A percentile compares a stretch with the other conserved stretches of the same genome.
These are phyloP conservation scores for Biston stratarius DNA, from an alignment of 2,888 invertebrate species.

Conservation along the genomic window DNA sequence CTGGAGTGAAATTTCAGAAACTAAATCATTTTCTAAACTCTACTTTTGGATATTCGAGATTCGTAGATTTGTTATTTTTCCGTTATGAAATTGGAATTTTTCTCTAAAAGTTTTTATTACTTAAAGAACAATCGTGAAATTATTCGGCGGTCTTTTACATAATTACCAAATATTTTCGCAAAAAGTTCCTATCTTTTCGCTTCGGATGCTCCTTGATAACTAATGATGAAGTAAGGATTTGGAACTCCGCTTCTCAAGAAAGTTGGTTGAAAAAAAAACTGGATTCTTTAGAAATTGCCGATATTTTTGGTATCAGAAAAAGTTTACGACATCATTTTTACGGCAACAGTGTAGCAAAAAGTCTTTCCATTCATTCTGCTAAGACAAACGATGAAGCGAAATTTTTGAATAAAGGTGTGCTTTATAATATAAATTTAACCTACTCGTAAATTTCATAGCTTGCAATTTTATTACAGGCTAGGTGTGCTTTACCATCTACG, in stretches of 20 bases:
- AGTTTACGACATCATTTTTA: constrained; percentile 34
- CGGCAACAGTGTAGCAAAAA: constrained; percentile 65
- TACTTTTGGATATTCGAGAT: too few relatives aligned
- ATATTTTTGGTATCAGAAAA: constrained; percentile 20
- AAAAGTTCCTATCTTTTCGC: constrained; percentile 7
- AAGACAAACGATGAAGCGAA: constrained; percentile 77
- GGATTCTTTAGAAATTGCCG: constrained; percentile 19
- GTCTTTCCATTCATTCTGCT: constrained; percentile 57
- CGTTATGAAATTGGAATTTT: background rate
- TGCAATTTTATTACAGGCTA: too few relatives aligned
- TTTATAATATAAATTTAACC: too few relatives aligned
- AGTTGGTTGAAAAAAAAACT: constrained; percentile 20
- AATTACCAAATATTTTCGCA: background rate
- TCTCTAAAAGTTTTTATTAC: background rate
- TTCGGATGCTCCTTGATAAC: constrained; percentile 16
- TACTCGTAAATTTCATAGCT: too few relatives aligned
- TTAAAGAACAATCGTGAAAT: background rate
- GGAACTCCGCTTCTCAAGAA: constrained; percentile 19
- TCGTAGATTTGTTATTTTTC: too few relatives aligned
- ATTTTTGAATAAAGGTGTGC: constrained; percentile 65
- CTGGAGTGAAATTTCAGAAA: too few relatives aligned
- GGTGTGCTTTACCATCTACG: too few relatives aligned
- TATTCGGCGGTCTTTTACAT: background rate
- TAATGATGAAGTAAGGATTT: constrained; percentile 30
- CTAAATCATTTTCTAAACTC: too few relatives aligned